Evolutionary conservation across 2,113 vertebrate species (phyloP).

Genomic region (Malaclemys terrapin): DNA sequence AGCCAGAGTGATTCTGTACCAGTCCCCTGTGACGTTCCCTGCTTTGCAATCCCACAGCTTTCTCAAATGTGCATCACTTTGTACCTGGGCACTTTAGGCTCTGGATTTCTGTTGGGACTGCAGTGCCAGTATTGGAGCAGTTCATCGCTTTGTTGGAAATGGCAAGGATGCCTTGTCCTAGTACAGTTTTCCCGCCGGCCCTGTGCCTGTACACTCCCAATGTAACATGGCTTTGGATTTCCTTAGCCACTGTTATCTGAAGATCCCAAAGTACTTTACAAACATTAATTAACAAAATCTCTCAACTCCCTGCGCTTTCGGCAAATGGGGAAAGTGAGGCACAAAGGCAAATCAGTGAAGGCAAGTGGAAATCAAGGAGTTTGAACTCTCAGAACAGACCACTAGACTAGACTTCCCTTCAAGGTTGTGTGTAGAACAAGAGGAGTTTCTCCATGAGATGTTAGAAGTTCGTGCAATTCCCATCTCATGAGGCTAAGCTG

Average conservation of each 20-base stretch:
- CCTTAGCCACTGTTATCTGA: not conserved
- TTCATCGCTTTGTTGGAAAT: not conserved
- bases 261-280: not conserved
- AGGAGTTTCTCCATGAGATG: not conserved
- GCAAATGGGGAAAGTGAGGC: not conserved
- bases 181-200: not conserved
- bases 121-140: rapidly evolving
- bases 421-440: not conserved
- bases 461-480: not conserved
- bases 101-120: not conserved
- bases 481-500: not conserved
- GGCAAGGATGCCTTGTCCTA: not conserved
- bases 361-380: not conserved
- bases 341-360: not conserved
- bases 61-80: rapidly evolving
- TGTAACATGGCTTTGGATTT: not conserved
- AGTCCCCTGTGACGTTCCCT: not conserved
- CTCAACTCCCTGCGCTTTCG: not conserved
- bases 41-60: rapidly evolving
- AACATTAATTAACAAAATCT: not conserved
- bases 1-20: not conserved
- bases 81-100: not conserved
- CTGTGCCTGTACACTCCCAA: not conserved
- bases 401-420: not conserved
- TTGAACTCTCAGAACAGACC: rapidly evolving